phyloP scores from a whole-genome alignment of 2,797 vertebrate genomes.

The Rhodeus uyekii region DNA sequence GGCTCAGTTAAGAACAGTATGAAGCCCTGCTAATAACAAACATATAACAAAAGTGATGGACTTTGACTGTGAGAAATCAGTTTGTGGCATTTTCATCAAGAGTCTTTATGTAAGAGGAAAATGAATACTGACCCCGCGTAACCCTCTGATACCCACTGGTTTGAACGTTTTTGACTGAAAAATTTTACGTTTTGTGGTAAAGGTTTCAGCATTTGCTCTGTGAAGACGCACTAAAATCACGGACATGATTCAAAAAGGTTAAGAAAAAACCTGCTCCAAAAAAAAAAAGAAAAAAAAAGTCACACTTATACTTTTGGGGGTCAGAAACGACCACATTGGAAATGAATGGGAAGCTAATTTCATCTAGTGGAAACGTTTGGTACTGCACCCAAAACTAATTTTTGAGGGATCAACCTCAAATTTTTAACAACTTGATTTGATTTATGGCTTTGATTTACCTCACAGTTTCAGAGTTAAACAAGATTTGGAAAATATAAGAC shows the following conservation, averaged over 20 bases:
- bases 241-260: not conserved
- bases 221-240: not conserved
- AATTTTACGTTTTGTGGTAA: not conserved
- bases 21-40: slow-evolving; percentile 60
- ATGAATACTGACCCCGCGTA: not conserved
- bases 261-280: too few species aligned
- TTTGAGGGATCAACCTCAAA: not conserved
- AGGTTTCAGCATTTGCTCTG: not conserved
- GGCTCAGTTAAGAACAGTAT: slow-evolving; percentile 62
- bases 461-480: not conserved
- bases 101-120: slow-evolving; percentile 6
- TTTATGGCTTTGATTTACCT: not conserved
- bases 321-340: not conserved
- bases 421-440: not conserved
- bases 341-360: not conserved
- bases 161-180: not conserved
- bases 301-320: not conserved
- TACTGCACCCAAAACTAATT: not conserved
- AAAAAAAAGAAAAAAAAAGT: not conserved
- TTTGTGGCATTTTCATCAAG: slow-evolving; percentile 10
- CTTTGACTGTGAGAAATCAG: slow-evolving; percentile 23
- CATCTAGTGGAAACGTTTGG: not conserved
- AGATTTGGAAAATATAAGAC: not conserved
- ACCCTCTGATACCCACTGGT: not conserved
- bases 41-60: slow-evolving; percentile 21